Conservation (phyloP, 2,113 vertebrate genomes). For the Dunckerocampus dactyliophorus region DNA sequence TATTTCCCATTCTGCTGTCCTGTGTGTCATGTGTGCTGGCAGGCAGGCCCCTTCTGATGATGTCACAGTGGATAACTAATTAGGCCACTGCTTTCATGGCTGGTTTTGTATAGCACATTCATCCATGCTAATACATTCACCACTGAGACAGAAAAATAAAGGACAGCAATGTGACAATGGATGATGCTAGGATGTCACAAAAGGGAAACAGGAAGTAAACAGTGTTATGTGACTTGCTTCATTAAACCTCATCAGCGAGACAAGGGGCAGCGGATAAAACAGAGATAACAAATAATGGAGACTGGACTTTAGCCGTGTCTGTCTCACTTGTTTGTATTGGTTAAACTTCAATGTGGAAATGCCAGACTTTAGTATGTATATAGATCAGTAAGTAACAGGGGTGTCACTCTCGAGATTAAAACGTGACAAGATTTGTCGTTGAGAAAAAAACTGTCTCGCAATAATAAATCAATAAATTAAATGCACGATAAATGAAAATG, state of each 20-base stretch:
- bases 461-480: no score
- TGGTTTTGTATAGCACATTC: slow-evolving; percentile 6
- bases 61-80: slow-evolving; percentile 44
- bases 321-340: slow-evolving; percentile 11
- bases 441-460: no score
- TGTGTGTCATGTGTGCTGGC: slow-evolving; percentile 44
- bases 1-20: slow-evolving; percentile 26
- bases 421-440: no score
- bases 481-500: no score
- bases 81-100: slow-evolving; percentile 30
- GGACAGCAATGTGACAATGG: slow-evolving; percentile 3
- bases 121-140: slow-evolving; percentile 16
- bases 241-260: slow-evolving; percentile 46
- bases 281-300: slow-evolving; percentile 13
- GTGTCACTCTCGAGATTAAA: no score
- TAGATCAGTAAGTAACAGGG: no score
- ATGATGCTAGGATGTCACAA: not conserved
- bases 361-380: not conserved
- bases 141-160: slow-evolving; percentile 16
- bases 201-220: slow-evolving; percentile 6
- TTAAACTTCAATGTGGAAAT: slow-evolving; percentile 13
- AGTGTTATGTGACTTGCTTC: slow-evolving; percentile 18
- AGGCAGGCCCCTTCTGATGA: slow-evolving; percentile 43
- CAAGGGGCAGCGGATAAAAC: slow-evolving; percentile 37
- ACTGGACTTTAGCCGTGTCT: slow-evolving; percentile 6